Evolutionary conservation across 2,888 invertebrate species (phyloP).

Genomic region (Rhopalosiphum nymphaeae): DNA sequence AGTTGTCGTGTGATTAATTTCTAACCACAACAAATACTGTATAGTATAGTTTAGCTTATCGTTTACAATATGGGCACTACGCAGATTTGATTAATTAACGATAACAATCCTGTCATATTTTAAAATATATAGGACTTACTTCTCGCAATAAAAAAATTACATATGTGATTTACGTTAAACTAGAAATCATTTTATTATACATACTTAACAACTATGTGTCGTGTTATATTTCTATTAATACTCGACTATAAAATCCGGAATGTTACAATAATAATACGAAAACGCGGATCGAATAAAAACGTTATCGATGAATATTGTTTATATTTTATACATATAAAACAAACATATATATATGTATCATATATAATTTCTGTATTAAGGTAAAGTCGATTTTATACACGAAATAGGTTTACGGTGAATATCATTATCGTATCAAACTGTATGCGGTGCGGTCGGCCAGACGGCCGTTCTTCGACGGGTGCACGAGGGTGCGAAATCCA

Average conservation of each 20-base stretch:
- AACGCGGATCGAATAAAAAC: not conserved
- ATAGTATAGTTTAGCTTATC: not conserved
- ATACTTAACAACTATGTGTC: not conserved
- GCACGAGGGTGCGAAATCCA: conserved; percentile 59
- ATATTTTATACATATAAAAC: not conserved
- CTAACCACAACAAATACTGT: not conserved
- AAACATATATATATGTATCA: not conserved
- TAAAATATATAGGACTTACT: not conserved
- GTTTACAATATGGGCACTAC: not conserved
- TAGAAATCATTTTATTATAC: not conserved
- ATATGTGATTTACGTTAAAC: not conserved
- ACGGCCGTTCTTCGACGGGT: not conserved
- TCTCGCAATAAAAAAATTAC: not conserved
- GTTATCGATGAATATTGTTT: not conserved
- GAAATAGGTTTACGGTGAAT: conserved; percentile 4
- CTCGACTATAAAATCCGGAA: not conserved
- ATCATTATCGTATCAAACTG: conserved; percentile 21
- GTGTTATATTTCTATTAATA: not conserved
- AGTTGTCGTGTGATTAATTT: not conserved
- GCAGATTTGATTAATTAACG: not conserved
- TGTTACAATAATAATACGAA: not conserved
- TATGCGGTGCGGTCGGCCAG: too few species aligned
- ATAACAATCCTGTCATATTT: not conserved
- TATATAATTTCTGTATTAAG: not conserved
- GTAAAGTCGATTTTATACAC: not conserved